Evolutionary conservation across 1,140 invertebrate species (phyloP).

Genomic region (Solen grandis): DNA sequence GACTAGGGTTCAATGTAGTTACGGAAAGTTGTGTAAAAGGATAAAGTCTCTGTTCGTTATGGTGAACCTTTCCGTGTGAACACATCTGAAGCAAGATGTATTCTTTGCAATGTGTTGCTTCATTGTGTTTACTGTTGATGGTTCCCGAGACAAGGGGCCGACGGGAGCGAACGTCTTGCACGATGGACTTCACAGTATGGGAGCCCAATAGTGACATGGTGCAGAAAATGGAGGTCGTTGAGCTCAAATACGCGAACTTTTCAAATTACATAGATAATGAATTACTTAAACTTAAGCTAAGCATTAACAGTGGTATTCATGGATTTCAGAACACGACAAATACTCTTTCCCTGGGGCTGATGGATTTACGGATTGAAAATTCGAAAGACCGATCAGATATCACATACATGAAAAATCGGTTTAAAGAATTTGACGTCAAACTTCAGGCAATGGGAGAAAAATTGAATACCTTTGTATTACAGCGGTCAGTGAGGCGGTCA

Average conservation of each 20-base stretch:
- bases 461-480: conserved; percentile 25
- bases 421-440: conserved; percentile 53
- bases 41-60: too few relatives aligned
- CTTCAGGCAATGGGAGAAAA: conserved; percentile 23
- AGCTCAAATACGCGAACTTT: conserved; percentile 65
- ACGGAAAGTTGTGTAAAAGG: too few relatives aligned
- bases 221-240: conserved; percentile 65
- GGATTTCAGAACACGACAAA: conserved; percentile 62
- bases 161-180: conserved; percentile 34
- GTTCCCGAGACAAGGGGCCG: too few relatives aligned
- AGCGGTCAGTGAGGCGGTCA: conserved; percentile 11
- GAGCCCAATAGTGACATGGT: conserved; percentile 70
- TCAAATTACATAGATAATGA: conserved; percentile 65
- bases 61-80: too few relatives aligned
- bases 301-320: conserved; percentile 53
- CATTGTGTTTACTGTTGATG: too few relatives aligned
- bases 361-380: conserved; percentile 47
- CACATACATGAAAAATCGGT: conserved; percentile 20
- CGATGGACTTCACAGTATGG: conserved; percentile 73
- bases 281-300: conserved; percentile 61
- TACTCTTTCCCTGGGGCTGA: conserved; percentile 56
- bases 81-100: too few relatives aligned
- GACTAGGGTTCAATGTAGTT: too few relatives aligned
- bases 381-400: conserved; percentile 3
- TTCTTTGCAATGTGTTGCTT: too few relatives aligned